phyloP scores from a whole-genome alignment of 1,140 invertebrate genomes.

The Papilio xuthus region DNA sequence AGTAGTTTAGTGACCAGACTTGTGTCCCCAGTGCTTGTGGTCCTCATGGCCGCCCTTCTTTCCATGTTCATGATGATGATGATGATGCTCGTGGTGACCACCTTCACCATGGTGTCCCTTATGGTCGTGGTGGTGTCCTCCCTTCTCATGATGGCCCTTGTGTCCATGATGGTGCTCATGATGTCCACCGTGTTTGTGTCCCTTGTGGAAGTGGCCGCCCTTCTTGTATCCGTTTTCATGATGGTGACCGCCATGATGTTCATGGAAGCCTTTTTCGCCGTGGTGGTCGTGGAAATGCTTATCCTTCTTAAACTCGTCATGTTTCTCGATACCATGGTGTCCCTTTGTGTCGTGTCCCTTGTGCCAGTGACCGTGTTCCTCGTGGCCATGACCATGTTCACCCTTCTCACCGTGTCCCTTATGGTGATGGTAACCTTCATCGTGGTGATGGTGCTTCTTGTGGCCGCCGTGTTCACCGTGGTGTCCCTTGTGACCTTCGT shows the following conservation, averaged over 20 bases:
- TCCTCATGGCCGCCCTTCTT: slow-evolving; percentile 83
- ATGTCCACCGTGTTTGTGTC: slow-evolving; percentile 85
- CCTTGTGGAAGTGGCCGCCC: slow-evolving; percentile 85
- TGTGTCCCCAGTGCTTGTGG: slow-evolving; percentile 81
- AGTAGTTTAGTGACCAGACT: slow-evolving; percentile 81
- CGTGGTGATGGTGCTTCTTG: slow-evolving; percentile 88
- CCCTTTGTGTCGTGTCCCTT: slow-evolving; percentile 90
- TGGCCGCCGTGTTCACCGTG: slow-evolving; percentile 87
- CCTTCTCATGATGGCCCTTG: slow-evolving; percentile 71
- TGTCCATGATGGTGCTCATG: slow-evolving; percentile 73
- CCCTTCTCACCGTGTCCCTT: slow-evolving; percentile 88
- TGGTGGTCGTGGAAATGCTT: slow-evolving; percentile 88
- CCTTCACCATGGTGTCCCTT: slow-evolving; percentile 75
- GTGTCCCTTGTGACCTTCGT: slow-evolving; percentile 86
- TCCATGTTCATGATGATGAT: slow-evolving; percentile 83
- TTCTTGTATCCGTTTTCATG: slow-evolving; percentile 86
- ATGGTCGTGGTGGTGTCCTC: slow-evolving; percentile 83
- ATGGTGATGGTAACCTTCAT: slow-evolving; percentile 82
- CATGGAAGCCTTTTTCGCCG: slow-evolving; percentile 87
- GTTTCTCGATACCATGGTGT: slow-evolving; percentile 88
- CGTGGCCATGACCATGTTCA: slow-evolving; percentile 84
- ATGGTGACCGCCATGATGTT: slow-evolving; percentile 84
- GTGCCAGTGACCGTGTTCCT: slow-evolving; percentile 85
- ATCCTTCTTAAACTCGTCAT: slow-evolving; percentile 82
- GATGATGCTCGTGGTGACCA: slow-evolving; percentile 81